Conservation (phyloP, 2,113 vertebrate species). For the Typhlomys cinereus region DNA sequence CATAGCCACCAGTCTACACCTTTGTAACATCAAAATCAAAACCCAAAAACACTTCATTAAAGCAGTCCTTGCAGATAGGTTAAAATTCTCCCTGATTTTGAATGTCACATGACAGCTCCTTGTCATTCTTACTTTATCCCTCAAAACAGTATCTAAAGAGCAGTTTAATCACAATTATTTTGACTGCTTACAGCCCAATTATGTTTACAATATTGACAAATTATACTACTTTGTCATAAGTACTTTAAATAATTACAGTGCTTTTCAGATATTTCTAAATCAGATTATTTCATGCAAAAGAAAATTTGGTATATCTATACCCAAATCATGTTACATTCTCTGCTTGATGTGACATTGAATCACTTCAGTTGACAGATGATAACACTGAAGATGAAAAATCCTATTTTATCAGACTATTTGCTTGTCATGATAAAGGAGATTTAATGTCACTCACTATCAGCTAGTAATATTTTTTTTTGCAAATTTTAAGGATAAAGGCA, state of each 20-base stretch:
- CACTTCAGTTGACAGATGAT: constrained; percentile 79
- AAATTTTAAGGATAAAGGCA: constrained; percentile 71
- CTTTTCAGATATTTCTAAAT: constrained; percentile 78
- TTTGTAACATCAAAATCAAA: constrained; percentile 61
- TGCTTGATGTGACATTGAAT: constrained; percentile 78
- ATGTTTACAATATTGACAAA: constrained; percentile 80
- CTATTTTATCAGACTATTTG: constrained; percentile 84
- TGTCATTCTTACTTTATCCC: constrained; percentile 71
- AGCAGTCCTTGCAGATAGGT: constrained; percentile 6
- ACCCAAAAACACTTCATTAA: constrained; percentile 42
- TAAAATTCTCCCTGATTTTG: constrained; percentile 69
- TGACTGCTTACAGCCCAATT: constrained; percentile 76
- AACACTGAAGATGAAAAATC: constrained; percentile 77
- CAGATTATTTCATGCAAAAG: constrained; percentile 75
- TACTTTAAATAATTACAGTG: constrained; percentile 79
- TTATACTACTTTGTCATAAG: constrained; percentile 78
- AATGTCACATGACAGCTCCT: constrained; percentile 66
- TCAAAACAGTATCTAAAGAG: constrained; percentile 64
- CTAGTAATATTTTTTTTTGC: constrained; percentile 72
- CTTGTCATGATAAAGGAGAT: constrained; percentile 79
- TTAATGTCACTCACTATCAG: constrained; percentile 79
- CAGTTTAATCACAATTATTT: constrained; percentile 82
- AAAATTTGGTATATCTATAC: constrained; percentile 51
- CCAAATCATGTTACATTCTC: constrained; percentile 66
- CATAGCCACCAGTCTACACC: not conserved